Evolutionary conservation across 2,797 vertebrate genomes (phyloP), one percentile per base, ranked within the genome.

Genomic region (Halcyon chelicuti): DNA sequence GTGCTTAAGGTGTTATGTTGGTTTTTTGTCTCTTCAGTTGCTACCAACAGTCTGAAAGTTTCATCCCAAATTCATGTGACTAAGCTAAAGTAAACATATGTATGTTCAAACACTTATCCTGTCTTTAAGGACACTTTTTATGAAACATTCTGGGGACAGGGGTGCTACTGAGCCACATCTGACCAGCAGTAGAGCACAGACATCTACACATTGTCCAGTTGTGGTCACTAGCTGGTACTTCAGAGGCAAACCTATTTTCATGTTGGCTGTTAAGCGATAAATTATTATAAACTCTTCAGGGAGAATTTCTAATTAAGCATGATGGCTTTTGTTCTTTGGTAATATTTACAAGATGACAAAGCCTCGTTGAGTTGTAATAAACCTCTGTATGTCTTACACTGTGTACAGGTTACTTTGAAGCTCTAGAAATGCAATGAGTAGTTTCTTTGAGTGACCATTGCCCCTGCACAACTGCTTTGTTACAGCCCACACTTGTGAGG

Each of bases 231-330:
- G 40, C 52, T 91, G 44, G 15, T 85, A 21, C 55, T 85, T 70
- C 16, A 83, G 63, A 65, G 19, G 23, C 47, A 83, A 81, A 31
- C 12, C 4, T 71, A 0, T 51, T 73, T 87, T 90, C 29, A 37
- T 2, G 1, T 86, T 67, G 62, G 19, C 47, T 83, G 16, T 75
- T 72, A 14, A 79, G 42, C 39, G 74, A 10, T 33, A 46, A 14
- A 55, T 70, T 29, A 14, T 67, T 84, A 37, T 2, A 46, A 66
- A 62, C 75, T 73, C 58, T 62, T 73, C 10, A 37, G 86, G 31
- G 31, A 68, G 5, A 74, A 86, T 70, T 88, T 65, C 68, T 78
- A 76, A 73, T 79, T 57, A 86, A 90, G 31, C 9, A 19, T 29
- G 25, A 47, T 10, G 7, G 7, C 19, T 84, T 93, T 80, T 80